These are phyloP conservation scores for Spea multiplicata DNA, from an alignment of 2,113 vertebrate species.

Conservation along the genomic window DNA sequence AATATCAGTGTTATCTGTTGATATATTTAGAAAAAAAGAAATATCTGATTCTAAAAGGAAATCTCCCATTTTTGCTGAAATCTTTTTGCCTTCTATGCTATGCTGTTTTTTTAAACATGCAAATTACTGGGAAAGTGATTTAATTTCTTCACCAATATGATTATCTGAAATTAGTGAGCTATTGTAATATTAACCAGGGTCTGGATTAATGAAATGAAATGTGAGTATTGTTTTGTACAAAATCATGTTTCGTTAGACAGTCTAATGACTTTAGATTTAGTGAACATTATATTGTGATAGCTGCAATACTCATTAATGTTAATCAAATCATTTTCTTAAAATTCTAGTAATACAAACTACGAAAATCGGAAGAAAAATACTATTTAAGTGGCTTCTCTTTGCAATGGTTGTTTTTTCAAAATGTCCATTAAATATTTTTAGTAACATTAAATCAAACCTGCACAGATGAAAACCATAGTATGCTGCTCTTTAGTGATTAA, in stretches of 20 bases:
- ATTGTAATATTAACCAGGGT: constrained; percentile 17
- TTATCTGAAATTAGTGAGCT: constrained; percentile 21
- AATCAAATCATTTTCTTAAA: constrained; percentile 7
- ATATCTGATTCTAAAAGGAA: background rate
- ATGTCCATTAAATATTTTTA: background rate
- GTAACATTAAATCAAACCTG: too few species aligned
- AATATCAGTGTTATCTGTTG: background rate
- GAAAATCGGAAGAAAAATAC: background rate
- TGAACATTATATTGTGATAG: constrained; percentile 4
- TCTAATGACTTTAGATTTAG: background rate
- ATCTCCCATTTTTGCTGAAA: background rate
- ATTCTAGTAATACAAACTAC: background rate
- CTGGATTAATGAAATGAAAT: constrained; percentile 25
- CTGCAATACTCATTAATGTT: constrained; percentile 14
- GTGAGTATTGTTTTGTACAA: background rate
- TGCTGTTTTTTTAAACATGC: background rate
- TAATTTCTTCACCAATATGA: background rate
- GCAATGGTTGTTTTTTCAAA: background rate
- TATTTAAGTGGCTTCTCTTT: background rate
- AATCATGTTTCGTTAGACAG: background rate
- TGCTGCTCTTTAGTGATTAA: too few species aligned
- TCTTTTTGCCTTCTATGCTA: background rate
- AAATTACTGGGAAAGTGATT: constrained; percentile 9
- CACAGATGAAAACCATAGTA: too few species aligned
- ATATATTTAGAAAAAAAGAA: background rate